Percentiles rank a stretch among this genome's conserved stretches.
phyloP scores from a whole-genome alignment of 2,888 invertebrate genomes.

The Ephialtes manifestator region DNA sequence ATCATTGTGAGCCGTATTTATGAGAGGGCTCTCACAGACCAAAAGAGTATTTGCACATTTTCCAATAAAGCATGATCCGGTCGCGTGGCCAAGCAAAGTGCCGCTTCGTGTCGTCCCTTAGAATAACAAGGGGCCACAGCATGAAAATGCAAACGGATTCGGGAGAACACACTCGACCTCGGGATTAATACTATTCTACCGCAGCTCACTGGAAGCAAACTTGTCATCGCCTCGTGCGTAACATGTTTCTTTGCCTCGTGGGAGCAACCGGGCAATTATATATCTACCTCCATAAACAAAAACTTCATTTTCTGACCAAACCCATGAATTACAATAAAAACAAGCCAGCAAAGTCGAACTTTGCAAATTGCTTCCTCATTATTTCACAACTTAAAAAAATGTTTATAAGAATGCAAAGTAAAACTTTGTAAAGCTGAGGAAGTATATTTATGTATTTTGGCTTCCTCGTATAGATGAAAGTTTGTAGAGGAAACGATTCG shows the following conservation, averaged over 20 bases:
- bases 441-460: no score
- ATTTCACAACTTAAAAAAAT: no score
- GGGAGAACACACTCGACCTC: conserved; percentile 15
- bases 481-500: no score
- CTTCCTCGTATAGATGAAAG: no score
- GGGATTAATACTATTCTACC: conserved; percentile 48
- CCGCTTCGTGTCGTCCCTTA: conserved; percentile 81
- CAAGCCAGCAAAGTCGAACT: no score
- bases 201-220: conserved; percentile 32
- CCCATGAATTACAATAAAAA: not conserved
- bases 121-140: conserved; percentile 82
- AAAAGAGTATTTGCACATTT: conserved; percentile 81
- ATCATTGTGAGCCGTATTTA: conserved; percentile 50
- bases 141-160: conserved; percentile 47
- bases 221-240: conserved; percentile 46
- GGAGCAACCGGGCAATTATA: conserved; percentile 22
- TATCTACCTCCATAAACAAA: not conserved
- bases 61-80: conserved; percentile 83
- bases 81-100: conserved; percentile 81
- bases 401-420: no score
- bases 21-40: conserved; percentile 45
- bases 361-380: no score
- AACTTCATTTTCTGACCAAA: not conserved
- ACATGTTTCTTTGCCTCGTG: conserved; percentile 46
- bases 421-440: no score